Conservation (phyloP, 2,797 vertebrate genomes). For the Pangasius krempfi region DNA sequence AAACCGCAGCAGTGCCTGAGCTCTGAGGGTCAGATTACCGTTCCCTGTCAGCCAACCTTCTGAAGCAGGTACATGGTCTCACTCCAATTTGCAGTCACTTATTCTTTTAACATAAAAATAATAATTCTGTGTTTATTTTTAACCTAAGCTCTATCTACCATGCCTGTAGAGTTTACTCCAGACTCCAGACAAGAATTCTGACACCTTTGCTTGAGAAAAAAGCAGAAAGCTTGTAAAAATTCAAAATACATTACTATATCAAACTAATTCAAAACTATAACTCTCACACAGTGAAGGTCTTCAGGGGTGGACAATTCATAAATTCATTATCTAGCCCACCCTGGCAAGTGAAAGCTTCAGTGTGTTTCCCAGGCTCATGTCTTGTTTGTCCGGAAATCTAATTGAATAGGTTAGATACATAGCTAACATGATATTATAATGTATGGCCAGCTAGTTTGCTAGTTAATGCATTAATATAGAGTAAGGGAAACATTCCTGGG, state of each 20-base stretch:
- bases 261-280: not conserved
- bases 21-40: not conserved
- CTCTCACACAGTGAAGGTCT: not conserved
- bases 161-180: not conserved
- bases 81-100: not conserved
- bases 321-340: not conserved
- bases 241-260: not conserved
- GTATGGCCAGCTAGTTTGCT: not conserved
- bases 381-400: not conserved
- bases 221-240: not conserved
- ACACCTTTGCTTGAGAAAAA: not conserved
- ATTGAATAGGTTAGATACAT: not conserved
- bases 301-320: not conserved
- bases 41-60: not conserved
- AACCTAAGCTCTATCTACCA: not conserved
- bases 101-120: not conserved
- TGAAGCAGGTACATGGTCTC: conserved; percentile 35
- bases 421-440: not conserved
- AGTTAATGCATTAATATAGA: not conserved
- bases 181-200: not conserved
- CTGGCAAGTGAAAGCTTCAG: not conserved
- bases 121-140: not conserved
- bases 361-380: not conserved
- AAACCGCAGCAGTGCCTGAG: not conserved
- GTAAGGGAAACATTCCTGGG: not conserved